Conservation (phyloP, 2,113 vertebrate genomes). For the Gopherus flavomarginatus region DNA sequence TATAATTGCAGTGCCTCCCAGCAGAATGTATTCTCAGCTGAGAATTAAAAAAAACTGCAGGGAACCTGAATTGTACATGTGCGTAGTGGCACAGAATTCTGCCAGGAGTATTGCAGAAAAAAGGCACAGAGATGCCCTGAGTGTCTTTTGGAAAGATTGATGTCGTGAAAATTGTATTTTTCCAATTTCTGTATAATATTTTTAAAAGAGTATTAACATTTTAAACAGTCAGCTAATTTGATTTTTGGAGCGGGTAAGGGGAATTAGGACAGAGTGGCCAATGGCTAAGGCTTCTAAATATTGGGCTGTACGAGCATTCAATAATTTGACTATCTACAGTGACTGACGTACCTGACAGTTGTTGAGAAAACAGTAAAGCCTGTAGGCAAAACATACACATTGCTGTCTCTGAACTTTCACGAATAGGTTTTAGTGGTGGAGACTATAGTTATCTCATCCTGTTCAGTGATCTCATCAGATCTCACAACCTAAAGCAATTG, state of each 20-base stretch:
- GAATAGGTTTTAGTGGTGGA: not conserved
- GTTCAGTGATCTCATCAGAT: not conserved
- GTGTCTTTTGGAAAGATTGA: conserved; percentile 10
- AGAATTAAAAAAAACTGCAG: not conserved
- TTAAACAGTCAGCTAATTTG: conserved; percentile 67
- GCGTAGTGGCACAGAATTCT: not conserved
- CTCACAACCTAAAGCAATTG: not conserved
- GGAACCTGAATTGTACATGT: not conserved
- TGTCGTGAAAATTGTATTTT: not conserved
- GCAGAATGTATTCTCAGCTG: not conserved
- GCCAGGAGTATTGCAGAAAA: not conserved
- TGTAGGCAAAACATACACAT: not conserved
- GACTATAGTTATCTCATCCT: not conserved
- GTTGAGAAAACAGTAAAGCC: conserved; percentile 13
- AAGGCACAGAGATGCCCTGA: not conserved
- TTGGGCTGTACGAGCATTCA: not conserved
- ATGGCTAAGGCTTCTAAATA: conserved; percentile 35
- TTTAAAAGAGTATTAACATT: conserved; percentile 73
- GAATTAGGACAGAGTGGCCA: conserved; percentile 55
- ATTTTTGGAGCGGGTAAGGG: conserved; percentile 6
- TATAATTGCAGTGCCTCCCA: not conserved
- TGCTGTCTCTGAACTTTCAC: not conserved
- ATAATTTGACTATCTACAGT: conserved; percentile 12
- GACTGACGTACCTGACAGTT: conserved; percentile 1
- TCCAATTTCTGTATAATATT: conserved; percentile 22